Evolutionary conservation across 2,888 invertebrate genomes (phyloP).

Genomic region (Trissolcus brochymenae): DNA sequence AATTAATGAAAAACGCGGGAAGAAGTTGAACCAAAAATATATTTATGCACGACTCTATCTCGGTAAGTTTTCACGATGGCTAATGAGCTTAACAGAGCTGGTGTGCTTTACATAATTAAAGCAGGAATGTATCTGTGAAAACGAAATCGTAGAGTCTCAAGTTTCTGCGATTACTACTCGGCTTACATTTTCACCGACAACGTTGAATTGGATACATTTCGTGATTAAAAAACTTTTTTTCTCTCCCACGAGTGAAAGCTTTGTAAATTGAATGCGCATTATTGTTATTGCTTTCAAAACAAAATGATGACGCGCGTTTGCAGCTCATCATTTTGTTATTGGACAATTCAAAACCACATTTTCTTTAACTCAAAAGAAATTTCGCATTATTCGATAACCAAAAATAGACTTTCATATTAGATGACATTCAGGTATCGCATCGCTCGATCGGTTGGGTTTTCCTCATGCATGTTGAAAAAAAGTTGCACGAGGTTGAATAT

Average conservation of each 20-base stretch:
- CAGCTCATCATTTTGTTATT: no score
- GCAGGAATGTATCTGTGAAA: constrained; percentile 33
- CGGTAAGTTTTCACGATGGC: constrained; percentile 24
- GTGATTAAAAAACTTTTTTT: constrained; percentile 42
- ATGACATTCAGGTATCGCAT: no score
- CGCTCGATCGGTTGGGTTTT: no score
- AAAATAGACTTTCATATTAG: constrained; percentile 11
- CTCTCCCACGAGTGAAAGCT: constrained; percentile 6
- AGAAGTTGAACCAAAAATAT: constrained; percentile 19
- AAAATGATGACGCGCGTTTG: neutral
- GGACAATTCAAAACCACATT: no score
- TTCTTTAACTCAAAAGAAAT: no score
- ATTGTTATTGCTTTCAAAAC: constrained; percentile 14
- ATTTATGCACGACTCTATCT: constrained; percentile 41
- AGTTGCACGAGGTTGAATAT: constrained; percentile 61
- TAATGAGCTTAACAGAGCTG: constrained; percentile 43
- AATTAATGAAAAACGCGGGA: neutral
- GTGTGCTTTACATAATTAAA: constrained; percentile 47
- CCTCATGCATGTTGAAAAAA: no score
- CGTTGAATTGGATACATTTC: constrained; percentile 32
- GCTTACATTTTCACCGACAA: constrained; percentile 41
- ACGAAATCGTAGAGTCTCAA: constrained; percentile 32
- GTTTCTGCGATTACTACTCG: constrained; percentile 35
- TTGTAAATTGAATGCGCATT: constrained; percentile 17
- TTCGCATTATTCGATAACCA: no score